Percentiles rank a stretch among this genome's conserved stretches.
Conservation (phyloP, 2,113 vertebrate genomes). For the Ictalurus punctatus region DNA sequence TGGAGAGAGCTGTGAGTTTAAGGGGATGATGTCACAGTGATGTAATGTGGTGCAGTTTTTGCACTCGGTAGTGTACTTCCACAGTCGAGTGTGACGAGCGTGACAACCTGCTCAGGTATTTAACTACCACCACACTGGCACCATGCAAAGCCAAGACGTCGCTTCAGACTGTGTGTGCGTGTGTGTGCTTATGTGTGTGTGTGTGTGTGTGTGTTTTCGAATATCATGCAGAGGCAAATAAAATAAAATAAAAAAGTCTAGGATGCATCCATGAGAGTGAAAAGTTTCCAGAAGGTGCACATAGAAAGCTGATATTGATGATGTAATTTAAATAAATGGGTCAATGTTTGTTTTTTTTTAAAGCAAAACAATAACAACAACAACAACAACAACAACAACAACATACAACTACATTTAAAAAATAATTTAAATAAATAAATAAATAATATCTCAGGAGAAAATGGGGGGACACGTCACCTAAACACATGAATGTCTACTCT, state of each 20-base stretch:
- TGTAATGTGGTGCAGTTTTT: constrained; percentile 37
- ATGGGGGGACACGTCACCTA: not conserved
- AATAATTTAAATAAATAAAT: not conserved
- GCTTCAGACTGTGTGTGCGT: not conserved
- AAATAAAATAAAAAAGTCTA: not conserved
- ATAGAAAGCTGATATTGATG: constrained; percentile 1
- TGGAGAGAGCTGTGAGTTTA: constrained; percentile 16
- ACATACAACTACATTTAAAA: not conserved
- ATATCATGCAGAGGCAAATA: not conserved
- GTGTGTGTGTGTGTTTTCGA: not conserved
- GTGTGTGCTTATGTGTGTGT: constrained; percentile 21
- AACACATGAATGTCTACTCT: not conserved
- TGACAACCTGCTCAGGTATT: constrained; percentile 44
- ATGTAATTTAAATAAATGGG: constrained; percentile 14
- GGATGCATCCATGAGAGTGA: not conserved
- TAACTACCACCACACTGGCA: not conserved
- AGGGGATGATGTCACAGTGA: constrained; percentile 24
- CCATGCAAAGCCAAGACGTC: not conserved
- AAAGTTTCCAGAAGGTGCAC: constrained; percentile 19
- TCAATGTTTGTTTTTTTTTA: not conserved
- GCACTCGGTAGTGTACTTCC: constrained; percentile 31
- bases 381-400: too few species aligned
- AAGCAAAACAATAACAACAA: not conserved
- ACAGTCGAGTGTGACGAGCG: constrained; percentile 40
- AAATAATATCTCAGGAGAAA: not conserved